phyloP scores from a whole-genome alignment of 2,113 vertebrate species.

The Accipiter cooperii region DNA sequence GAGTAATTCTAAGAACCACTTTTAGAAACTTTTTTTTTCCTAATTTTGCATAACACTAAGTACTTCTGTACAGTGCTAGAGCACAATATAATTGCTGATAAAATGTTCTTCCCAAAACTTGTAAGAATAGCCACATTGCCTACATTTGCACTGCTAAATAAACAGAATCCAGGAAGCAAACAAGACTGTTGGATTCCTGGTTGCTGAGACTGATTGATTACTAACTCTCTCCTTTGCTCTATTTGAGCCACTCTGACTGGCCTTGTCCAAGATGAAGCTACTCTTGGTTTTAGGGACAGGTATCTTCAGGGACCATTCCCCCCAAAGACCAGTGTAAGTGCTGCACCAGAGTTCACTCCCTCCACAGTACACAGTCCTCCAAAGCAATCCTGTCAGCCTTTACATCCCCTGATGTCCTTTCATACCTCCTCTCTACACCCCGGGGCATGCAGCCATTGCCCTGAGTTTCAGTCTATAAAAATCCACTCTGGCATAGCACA shows the following conservation, averaged over 20 bases:
- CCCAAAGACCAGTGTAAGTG: background rate
- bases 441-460: rapidly evolving
- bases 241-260: background rate
- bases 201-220: background rate
- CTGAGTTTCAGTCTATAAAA: background rate
- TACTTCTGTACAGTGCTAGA: background rate
- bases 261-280: background rate
- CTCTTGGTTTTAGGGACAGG: background rate
- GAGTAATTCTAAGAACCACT: background rate
- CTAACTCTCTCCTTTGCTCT: background rate
- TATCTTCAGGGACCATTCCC: background rate
- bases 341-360: background rate
- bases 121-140: background rate
- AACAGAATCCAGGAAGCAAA: background rate
- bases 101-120: background rate
- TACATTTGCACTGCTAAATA: background rate
- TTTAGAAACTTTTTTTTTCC: background rate
- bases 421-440: background rate
- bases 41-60: background rate
- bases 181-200: background rate
- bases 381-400: background rate
- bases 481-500: background rate
- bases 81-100: background rate
- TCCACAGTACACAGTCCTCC: background rate
- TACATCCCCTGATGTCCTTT: background rate